A percentile compares a stretch with the other conserved stretches of the same genome.
Conservation (phyloP, 2,113 vertebrate species). For the Nothoprocta perdicaria region DNA sequence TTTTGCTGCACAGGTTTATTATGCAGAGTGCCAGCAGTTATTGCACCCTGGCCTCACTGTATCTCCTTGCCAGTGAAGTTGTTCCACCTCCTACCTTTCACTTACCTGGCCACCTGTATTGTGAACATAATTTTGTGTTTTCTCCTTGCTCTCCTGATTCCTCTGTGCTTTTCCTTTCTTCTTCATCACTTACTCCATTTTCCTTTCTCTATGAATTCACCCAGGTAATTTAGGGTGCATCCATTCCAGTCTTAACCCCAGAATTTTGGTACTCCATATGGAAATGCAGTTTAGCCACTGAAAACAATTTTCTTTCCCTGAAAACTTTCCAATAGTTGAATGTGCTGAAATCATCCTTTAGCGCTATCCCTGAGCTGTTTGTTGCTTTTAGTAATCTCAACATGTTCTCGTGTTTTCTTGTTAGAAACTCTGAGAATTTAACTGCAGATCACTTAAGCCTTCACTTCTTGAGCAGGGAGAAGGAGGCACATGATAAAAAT, state of each 20-base stretch:
- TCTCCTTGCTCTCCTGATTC: slow-evolving; percentile 40
- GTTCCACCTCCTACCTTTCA: neutral
- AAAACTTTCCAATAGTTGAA: slow-evolving; percentile 35
- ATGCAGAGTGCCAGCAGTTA: rapidly evolving
- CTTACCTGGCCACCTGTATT: neutral
- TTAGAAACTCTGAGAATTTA: neutral
- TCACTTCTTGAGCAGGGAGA: neutral
- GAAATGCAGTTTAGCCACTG: slow-evolving; percentile 28
- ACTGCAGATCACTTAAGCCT: neutral
- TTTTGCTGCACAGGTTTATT: neutral
- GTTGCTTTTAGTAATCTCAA: slow-evolving; percentile 17
- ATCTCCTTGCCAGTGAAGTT: neutral
- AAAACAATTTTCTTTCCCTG: slow-evolving; percentile 44
- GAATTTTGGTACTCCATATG: slow-evolving; percentile 13
- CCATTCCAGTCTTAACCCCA: slow-evolving; percentile 25
- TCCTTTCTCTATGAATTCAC: neutral
- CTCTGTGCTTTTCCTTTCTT: neutral
- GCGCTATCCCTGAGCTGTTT: slow-evolving; percentile 38
- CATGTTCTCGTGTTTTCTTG: neutral
- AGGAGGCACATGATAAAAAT: neutral
- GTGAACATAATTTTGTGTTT: neutral
- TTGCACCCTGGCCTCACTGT: rapidly evolving
- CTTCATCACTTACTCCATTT: neutral
- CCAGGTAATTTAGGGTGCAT: neutral
- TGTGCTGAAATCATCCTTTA: slow-evolving; percentile 31